Conservation (phyloP, 2,888 invertebrate species). For the Zygothrica quintamaculata region DNA sequence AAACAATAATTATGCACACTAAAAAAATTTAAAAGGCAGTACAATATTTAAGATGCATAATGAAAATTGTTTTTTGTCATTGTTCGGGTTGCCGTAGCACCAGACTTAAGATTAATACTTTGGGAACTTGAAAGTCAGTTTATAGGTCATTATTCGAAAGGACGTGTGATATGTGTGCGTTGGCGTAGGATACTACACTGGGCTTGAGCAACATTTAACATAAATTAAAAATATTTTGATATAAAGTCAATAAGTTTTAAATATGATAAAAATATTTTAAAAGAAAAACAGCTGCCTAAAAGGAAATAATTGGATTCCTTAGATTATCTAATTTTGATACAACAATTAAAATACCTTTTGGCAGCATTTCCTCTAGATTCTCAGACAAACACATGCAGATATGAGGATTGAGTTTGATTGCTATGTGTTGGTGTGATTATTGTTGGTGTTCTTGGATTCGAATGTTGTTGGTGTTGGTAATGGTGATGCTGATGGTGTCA, state of each 20-base stretch:
- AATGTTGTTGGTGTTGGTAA: constrained; percentile 30
- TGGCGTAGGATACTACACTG: constrained; percentile 75
- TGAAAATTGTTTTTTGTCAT: constrained; percentile 29
- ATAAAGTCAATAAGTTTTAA: no score
- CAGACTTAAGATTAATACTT: constrained; percentile 72
- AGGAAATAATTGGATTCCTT: constrained; percentile 4
- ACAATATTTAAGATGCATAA: constrained; percentile 42
- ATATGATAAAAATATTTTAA: constrained; percentile 1
- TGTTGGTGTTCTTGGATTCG: constrained; percentile 51
- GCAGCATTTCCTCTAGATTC: neutral
- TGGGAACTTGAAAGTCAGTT: constrained; percentile 66
- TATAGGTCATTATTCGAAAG: constrained; percentile 50
- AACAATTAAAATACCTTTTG: no score
- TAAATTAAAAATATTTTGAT: constrained; percentile 5
- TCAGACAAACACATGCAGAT: constrained; percentile 83
- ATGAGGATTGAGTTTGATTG: constrained; percentile 83
- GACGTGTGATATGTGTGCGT: constrained; percentile 76
- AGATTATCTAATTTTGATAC: no score
- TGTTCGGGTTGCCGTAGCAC: constrained; percentile 20
- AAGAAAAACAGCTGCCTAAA: neutral
- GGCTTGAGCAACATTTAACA: constrained; percentile 61
- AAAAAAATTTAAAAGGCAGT: constrained; percentile 32
- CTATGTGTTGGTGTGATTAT: constrained; percentile 80
- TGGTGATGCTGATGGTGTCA: constrained; percentile 86
- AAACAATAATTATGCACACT: constrained; percentile 46